phyloP scores from a whole-genome alignment of 2,113 vertebrate genomes.

The Eptesicus fuscus region DNA sequence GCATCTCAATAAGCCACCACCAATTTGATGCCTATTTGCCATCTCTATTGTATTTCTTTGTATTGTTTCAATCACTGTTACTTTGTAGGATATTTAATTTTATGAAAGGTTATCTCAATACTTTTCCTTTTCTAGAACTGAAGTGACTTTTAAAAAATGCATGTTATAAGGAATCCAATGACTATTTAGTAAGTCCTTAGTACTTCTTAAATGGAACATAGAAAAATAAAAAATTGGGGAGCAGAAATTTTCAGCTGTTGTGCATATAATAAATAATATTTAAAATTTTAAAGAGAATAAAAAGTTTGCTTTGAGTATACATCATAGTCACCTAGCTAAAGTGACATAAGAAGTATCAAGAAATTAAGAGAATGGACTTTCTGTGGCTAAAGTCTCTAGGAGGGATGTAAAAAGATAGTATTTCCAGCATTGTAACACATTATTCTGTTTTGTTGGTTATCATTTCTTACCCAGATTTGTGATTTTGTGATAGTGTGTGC shows the following conservation, averaged over 20 bases:
- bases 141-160: background rate
- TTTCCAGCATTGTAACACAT: background rate
- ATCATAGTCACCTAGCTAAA: background rate
- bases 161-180: background rate
- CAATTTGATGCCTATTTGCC: background rate
- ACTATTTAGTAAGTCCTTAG: background rate
- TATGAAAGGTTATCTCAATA: background rate
- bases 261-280: background rate
- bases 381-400: background rate
- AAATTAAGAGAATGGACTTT: background rate
- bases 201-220: background rate
- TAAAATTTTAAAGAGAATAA: background rate
- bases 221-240: background rate
- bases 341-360: background rate
- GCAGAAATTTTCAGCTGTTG: background rate
- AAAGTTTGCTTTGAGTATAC: background rate
- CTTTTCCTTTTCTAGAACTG: background rate
- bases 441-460: background rate
- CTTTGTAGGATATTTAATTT: conserved; percentile 6
- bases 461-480: background rate
- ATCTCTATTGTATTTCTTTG: background rate
- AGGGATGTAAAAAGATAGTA: background rate
- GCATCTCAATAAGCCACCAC: background rate
- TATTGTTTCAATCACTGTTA: background rate
- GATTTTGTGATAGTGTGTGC: background rate